These are phyloP conservation scores for Pomatorhinus ruficollis DNA, from an alignment of 2,113 vertebrate species.

Conservation along the genomic window DNA sequence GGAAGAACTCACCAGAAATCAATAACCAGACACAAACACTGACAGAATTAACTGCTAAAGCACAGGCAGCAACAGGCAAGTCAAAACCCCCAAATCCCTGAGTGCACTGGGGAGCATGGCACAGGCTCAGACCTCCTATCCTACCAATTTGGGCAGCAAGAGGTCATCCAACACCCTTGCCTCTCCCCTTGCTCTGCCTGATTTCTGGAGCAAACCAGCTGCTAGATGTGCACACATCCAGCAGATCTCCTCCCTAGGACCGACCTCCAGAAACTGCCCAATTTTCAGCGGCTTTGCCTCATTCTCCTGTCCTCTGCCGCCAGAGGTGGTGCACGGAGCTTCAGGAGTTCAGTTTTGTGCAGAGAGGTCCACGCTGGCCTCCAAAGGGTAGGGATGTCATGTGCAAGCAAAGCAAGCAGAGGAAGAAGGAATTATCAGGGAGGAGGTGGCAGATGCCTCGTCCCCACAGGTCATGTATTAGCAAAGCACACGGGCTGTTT, in stretches of 20 bases:
- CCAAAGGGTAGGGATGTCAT: rapidly evolving
- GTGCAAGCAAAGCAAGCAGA: not conserved
- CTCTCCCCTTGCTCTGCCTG: not conserved
- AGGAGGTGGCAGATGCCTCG: not conserved
- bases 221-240: not conserved
- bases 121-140: not conserved
- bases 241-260: not conserved
- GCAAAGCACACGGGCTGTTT: not conserved
- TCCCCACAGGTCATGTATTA: not conserved
- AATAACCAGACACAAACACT: not conserved
- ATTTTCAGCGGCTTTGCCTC: not conserved
- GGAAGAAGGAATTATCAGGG: not conserved
- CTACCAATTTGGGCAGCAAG: not conserved
- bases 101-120: rapidly evolving
- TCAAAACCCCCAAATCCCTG: not conserved
- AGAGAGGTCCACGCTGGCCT: not conserved
- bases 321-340: not conserved
- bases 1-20: not conserved
- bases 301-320: not conserved
- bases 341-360: not conserved
- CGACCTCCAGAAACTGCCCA: not conserved
- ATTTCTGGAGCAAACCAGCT: not conserved
- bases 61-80: not conserved
- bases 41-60: not conserved
- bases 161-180: not conserved